Evolutionary conservation across 2,797 vertebrate genomes (phyloP).

Genomic region (Garrulus glandarius): DNA sequence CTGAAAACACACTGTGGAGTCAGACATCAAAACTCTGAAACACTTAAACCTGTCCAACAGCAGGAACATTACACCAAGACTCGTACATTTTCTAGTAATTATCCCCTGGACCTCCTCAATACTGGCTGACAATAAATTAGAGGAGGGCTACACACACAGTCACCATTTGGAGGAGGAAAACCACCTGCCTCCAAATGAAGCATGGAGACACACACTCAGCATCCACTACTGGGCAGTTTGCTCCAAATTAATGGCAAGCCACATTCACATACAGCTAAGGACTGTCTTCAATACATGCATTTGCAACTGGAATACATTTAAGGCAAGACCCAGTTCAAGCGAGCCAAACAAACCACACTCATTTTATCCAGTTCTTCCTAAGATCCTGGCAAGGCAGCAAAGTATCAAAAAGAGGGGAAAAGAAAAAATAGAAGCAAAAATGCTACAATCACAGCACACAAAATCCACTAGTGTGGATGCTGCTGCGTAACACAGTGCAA

Average conservation of each 20-base stretch:
- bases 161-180: background rate
- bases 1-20: background rate
- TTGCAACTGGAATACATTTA: background rate
- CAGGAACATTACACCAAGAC: background rate
- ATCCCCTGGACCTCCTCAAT: background rate
- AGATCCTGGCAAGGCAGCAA: background rate
- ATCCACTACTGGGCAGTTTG: fast-evolving
- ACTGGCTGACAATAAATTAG: background rate
- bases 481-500: background rate
- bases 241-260: background rate
- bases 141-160: background rate
- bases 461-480: background rate
- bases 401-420: background rate
- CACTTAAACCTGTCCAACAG: background rate
- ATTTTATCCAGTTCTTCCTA: background rate
- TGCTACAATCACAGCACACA: background rate
- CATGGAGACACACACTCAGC: background rate
- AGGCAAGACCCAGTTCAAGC: background rate
- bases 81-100: background rate
- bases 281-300: fast-evolving
- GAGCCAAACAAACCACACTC: background rate
- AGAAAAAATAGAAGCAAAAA: background rate
- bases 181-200: background rate
- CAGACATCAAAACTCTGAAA: background rate
- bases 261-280: background rate